phyloP scores from a whole-genome alignment of 1,140 invertebrate genomes.

The Pogonus chalceus region DNA sequence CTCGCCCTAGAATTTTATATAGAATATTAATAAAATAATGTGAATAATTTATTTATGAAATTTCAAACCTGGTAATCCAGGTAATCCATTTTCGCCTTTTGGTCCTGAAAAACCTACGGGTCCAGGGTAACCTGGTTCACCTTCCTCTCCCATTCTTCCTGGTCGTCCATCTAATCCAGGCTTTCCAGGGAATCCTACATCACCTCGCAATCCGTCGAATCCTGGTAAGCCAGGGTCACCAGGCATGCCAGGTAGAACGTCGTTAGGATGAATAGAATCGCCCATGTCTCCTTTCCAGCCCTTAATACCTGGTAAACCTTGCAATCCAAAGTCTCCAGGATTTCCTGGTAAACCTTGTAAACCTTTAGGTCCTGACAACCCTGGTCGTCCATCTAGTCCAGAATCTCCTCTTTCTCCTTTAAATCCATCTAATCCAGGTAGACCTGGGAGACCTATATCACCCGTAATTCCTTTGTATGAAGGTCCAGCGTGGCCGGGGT shows the following conservation, averaged over 20 bases:
- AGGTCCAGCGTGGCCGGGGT: slow-evolving; percentile 33
- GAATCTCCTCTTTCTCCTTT: slow-evolving; percentile 28
- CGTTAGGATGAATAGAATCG: slow-evolving; percentile 29
- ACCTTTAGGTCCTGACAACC: slow-evolving; percentile 23
- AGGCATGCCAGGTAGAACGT: slow-evolving; percentile 31
- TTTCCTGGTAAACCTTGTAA: slow-evolving; percentile 20
- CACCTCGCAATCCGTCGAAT: slow-evolving; percentile 17
- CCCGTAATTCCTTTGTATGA: slow-evolving; percentile 38
- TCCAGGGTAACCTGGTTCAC: slow-evolving; percentile 44
- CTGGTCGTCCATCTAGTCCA: slow-evolving; percentile 28
- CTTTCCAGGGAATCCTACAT: slow-evolving; percentile 37
- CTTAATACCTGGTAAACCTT: slow-evolving; percentile 37
- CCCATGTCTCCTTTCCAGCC: slow-evolving; percentile 46
- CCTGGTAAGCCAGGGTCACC: slow-evolving; percentile 40
- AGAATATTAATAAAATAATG: no score
- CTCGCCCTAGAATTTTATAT: no score
- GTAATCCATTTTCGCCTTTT: slow-evolving; percentile 37
- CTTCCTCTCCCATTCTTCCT: slow-evolving; percentile 43
- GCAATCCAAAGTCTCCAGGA: slow-evolving; percentile 25
- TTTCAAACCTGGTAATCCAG: slow-evolving; percentile 31
- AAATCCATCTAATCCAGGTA: slow-evolving; percentile 15
- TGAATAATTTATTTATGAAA: no score
- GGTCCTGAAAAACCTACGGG: slow-evolving; percentile 41
- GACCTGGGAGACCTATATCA: slow-evolving; percentile 21
- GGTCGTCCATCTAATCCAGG: slow-evolving; percentile 42